Conservation (phyloP, 2,113 vertebrate species). For the Mormoops blainvillei region DNA sequence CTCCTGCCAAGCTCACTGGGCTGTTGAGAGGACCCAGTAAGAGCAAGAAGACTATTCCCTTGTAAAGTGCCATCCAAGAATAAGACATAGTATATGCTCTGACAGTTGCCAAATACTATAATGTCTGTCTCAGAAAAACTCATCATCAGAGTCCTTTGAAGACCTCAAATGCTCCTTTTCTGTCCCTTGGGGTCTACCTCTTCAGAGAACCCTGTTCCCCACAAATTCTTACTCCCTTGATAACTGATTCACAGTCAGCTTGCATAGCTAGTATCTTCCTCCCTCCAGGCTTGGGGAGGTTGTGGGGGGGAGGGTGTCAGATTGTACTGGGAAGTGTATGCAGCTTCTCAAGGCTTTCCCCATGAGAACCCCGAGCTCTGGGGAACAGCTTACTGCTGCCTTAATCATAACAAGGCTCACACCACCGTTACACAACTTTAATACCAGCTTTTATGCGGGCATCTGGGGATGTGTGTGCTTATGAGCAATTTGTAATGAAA, state of each 20-base stretch:
- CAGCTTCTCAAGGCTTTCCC: not conserved
- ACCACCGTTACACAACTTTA: constrained; percentile 61
- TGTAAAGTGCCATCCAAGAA: not conserved
- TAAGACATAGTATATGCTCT: not conserved
- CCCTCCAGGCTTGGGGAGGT: not conserved
- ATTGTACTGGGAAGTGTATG: not conserved
- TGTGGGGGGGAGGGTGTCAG: not conserved
- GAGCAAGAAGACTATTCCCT: not conserved
- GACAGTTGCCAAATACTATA: not conserved
- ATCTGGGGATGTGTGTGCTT: not conserved
- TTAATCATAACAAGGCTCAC: constrained; percentile 44
- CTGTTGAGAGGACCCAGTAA: not conserved
- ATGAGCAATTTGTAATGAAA: constrained; percentile 62
- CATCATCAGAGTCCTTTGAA: not conserved
- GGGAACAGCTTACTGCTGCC: constrained; percentile 42
- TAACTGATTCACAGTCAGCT: not conserved
- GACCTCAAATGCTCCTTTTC: not conserved
- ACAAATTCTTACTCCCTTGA: not conserved
- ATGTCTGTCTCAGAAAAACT: not conserved
- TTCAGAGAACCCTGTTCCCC: not conserved
- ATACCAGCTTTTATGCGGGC: constrained; percentile 57
- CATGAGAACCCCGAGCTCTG: not conserved
- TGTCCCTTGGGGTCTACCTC: not conserved
- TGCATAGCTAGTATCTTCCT: not conserved
- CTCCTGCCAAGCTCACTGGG: not conserved